A percentile compares a stretch with the other conserved stretches of the same genome.
These are phyloP conservation scores for Euleptes europaea DNA, from an alignment of 2,113 vertebrate species.

Conservation along the genomic window DNA sequence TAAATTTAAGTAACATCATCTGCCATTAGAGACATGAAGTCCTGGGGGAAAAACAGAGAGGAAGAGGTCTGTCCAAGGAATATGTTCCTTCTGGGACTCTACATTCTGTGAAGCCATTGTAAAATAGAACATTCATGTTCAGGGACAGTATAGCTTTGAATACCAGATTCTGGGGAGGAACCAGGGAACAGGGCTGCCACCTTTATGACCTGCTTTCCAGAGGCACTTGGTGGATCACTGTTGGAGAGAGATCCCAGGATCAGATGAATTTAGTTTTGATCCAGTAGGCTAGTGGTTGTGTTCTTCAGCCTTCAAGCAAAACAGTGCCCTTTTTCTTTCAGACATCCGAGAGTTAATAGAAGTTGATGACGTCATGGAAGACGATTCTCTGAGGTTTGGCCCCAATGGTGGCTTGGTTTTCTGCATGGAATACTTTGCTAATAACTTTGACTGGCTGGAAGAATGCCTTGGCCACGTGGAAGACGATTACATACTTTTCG, in stretches of 20 bases:
- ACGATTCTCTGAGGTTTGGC: conserved; percentile 86
- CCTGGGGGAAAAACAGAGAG: too few relatives aligned
- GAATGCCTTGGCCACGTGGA: conserved; percentile 91
- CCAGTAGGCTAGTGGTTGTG: not conserved
- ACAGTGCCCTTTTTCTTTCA: conserved; percentile 35
- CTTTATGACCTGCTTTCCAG: too few relatives aligned
- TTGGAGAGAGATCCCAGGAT: not conserved
- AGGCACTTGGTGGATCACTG: too few relatives aligned
- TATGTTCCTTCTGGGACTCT: not conserved
- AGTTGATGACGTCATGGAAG: conserved; percentile 98
- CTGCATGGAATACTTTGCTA: conserved; percentile 98
- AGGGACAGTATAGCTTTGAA: too few relatives aligned
- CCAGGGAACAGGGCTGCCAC: too few relatives aligned
- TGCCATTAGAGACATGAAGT: too few relatives aligned
- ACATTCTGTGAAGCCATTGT: not conserved
- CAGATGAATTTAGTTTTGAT: not conserved
- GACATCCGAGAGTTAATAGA: conserved; percentile 96
- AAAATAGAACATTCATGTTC: not conserved
- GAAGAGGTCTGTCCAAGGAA: not conserved
- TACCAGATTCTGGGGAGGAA: too few relatives aligned
- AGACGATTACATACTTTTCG: conserved; percentile 95
- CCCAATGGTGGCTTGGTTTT: conserved; percentile 96
- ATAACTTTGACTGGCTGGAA: conserved; percentile 94
- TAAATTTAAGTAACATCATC: too few relatives aligned
- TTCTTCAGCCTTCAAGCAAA: not conserved